Conservation (phyloP, 2,797 vertebrate genomes). For the Tauraco hartlaubi region DNA sequence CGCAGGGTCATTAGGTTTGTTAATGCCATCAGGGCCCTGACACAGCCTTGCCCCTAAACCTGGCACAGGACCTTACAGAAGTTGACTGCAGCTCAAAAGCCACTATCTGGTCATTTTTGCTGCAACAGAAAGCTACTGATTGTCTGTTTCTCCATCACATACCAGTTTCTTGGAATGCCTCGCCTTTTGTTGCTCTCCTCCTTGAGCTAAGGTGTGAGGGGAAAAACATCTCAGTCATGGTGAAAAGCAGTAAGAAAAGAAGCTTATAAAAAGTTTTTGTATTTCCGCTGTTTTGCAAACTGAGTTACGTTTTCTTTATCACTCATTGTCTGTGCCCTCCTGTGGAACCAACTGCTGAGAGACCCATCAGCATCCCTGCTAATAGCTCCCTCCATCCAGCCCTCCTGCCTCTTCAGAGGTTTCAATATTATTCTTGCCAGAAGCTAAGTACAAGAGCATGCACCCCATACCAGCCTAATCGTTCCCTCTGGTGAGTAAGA, state of each 20-base stretch:
- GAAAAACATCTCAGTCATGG: neutral
- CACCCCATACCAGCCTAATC: neutral
- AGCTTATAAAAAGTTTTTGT: neutral
- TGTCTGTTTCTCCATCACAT: accelerated
- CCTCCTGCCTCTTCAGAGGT: neutral
- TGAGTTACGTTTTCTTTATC: neutral
- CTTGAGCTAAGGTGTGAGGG: neutral
- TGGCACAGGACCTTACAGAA: neutral
- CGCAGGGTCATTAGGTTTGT: neutral
- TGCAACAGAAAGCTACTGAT: neutral
- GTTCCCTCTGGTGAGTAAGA: neutral
- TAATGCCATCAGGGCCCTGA: neutral
- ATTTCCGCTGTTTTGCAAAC: neutral
- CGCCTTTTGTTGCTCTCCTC: neutral
- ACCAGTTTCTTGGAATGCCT: neutral
- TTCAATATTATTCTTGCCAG: neutral
- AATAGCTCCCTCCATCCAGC: neutral
- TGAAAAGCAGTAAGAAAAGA: neutral
- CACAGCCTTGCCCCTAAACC: neutral
- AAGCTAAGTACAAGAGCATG: neutral
- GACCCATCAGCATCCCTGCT: neutral
- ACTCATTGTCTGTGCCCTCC: neutral
- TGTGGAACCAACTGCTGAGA: neutral
- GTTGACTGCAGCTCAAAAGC: neutral
- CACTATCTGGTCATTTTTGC: neutral